These are phyloP conservation scores for Littorina saxatilis DNA, from an alignment of 1,140 invertebrate species.

Conservation along the genomic window DNA sequence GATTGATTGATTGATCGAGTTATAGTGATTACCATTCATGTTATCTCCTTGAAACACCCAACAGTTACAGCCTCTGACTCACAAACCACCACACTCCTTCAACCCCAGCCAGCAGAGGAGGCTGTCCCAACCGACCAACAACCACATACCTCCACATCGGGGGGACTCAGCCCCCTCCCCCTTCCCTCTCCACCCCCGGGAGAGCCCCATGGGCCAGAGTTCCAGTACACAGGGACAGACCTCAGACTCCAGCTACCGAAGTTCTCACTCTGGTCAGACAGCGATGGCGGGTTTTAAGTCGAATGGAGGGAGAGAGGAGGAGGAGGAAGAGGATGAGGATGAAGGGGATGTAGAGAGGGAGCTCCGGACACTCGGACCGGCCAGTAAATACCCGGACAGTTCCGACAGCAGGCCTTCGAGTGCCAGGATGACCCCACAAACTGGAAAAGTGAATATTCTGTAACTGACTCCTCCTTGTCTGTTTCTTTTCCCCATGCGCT, in stretches of 20 bases:
- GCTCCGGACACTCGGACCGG: constrained; percentile 53
- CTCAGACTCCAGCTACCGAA: constrained; percentile 52
- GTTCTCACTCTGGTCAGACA: constrained; percentile 31
- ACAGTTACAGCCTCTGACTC: background rate
- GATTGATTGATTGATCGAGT: too few relatives aligned
- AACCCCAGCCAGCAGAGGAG: constrained; percentile 17
- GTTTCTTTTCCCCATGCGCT: background rate
- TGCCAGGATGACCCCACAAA: constrained; percentile 12
- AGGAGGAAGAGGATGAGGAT: constrained; percentile 29
- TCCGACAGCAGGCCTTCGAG: constrained; percentile 44
- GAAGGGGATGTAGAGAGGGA: constrained; percentile 31
- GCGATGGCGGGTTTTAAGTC: constrained; percentile 38
- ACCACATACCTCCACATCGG: constrained; percentile 22
- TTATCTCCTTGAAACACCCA: constrained; percentile 25
- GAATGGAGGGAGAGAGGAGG: background rate
- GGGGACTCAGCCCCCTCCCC: constrained; percentile 7
- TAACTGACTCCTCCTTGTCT: background rate
- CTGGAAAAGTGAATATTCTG: constrained; percentile 5
- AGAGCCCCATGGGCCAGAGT: constrained; percentile 69
- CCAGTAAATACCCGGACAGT: constrained; percentile 61
- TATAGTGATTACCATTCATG: too few relatives aligned
- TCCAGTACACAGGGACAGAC: constrained; percentile 57
- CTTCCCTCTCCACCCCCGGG: constrained; percentile 40
- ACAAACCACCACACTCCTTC: too few relatives aligned
- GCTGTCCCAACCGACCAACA: constrained; percentile 29